Percentiles rank a stretch among this genome's conserved stretches.
These are phyloP conservation scores for Sphaeridia pumilis DNA, from an alignment of 2,888 invertebrate species.

Conservation along the genomic window DNA sequence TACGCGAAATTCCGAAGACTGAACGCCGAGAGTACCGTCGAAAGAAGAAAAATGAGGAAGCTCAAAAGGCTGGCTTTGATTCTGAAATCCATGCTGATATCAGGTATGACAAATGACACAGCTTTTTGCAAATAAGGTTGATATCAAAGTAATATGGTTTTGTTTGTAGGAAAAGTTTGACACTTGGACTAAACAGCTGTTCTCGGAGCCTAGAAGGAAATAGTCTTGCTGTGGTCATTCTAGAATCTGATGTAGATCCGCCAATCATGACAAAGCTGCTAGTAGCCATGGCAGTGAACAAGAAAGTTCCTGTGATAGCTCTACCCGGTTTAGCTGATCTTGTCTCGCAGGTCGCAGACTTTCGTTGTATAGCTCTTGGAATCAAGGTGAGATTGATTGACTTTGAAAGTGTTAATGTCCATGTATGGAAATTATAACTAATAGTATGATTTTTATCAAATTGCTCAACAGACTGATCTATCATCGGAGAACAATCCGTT, in stretches of 20 bases:
- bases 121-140: neutral
- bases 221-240: conserved; percentile 19
- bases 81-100: conserved; percentile 14
- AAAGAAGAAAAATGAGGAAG: conserved; percentile 15
- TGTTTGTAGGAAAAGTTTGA: conserved; percentile 17
- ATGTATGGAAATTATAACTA: too few species aligned
- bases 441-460: too few species aligned
- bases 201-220: conserved; percentile 23
- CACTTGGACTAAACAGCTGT: conserved; percentile 29
- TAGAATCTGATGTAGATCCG: conserved; percentile 33
- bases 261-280: conserved; percentile 31
- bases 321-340: conserved; percentile 20
- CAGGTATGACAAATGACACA: conserved; percentile 13
- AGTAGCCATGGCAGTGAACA: conserved; percentile 23
- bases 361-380: conserved; percentile 33
- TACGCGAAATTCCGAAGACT: conserved; percentile 19
- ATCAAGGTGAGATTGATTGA: conserved; percentile 31
- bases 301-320: conserved; percentile 28
- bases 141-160: neutral
- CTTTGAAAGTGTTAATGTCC: too few species aligned
- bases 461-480: too few species aligned
- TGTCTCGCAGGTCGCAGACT: conserved; percentile 17
- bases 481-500: too few species aligned
- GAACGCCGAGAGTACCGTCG: conserved; percentile 22
- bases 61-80: conserved; percentile 20